A percentile compares a stretch with the other conserved stretches of the same genome.
Evolutionary conservation across 2,113 vertebrate species (phyloP).

Genomic region (Lampris megalopsis): DNA sequence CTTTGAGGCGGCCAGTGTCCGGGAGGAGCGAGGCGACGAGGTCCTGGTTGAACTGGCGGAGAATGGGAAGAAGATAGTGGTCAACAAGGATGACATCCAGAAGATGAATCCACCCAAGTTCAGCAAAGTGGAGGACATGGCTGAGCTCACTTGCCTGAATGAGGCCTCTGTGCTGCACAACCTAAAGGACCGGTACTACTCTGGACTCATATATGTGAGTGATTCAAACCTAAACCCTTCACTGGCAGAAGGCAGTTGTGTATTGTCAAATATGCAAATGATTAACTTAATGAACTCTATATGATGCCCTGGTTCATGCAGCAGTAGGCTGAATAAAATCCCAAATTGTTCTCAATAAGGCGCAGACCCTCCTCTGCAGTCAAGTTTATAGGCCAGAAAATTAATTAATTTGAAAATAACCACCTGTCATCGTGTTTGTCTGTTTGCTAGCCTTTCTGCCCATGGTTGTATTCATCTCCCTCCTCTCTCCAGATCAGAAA

Average conservation of each 20-base stretch:
- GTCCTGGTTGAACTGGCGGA: conserved; percentile 93
- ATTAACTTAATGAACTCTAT: conserved; percentile 6
- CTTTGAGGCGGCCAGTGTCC: conserved; percentile 94
- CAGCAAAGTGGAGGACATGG: conserved; percentile 98
- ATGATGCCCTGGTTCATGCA: not conserved
- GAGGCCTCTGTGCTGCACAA: conserved; percentile 96
- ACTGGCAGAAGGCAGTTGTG: conserved; percentile 8
- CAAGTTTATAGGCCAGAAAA: not conserved
- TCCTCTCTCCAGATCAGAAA: not conserved
- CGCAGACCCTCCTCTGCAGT: too few species aligned
- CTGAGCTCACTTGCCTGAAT: conserved; percentile 95
- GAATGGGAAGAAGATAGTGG: conserved; percentile 93
- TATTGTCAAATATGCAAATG: not conserved
- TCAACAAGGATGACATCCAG: conserved; percentile 97
- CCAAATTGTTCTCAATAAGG: not conserved
- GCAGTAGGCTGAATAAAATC: conserved; percentile 1
- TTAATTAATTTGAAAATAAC: not conserved
- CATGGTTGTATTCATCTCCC: not conserved
- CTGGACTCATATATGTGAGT: conserved; percentile 98
- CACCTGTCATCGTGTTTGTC: not conserved
- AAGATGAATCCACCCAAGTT: conserved; percentile 99
- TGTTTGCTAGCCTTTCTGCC: not conserved
- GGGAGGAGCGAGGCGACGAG: conserved; percentile 93
- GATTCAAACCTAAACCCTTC: conserved; percentile 1
- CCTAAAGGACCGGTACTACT: conserved; percentile 97